A percentile compares a stretch with the other conserved stretches of the same genome.
Conservation (phyloP, 2,113 vertebrate genomes). For the Nipponia nippon region DNA sequence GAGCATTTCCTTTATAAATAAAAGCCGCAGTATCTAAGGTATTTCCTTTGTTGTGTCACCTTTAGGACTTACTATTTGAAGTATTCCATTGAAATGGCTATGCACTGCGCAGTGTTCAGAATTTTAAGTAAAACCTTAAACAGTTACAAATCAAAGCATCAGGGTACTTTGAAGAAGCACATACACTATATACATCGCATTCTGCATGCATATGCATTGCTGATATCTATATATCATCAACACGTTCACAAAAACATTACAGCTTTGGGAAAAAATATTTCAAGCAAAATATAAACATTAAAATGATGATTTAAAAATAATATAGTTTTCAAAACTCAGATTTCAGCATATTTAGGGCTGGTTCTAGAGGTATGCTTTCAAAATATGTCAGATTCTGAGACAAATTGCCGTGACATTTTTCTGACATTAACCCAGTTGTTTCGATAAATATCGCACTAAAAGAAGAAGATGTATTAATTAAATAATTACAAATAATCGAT, state of each 20-base stretch:
- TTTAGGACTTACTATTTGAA: conserved; percentile 71
- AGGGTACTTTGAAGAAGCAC: conserved; percentile 52
- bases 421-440: not conserved
- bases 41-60: conserved; percentile 65
- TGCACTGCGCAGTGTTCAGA: conserved; percentile 43
- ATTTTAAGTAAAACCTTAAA: conserved; percentile 72
- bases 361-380: not conserved
- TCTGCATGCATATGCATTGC: conserved; percentile 34
- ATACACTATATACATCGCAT: not conserved
- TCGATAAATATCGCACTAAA: not conserved
- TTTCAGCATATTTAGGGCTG: not conserved
- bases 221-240: conserved; percentile 7
- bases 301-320: not conserved
- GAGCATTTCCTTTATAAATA: conserved; percentile 61
- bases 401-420: not conserved
- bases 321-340: not conserved
- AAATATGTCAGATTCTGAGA: not conserved
- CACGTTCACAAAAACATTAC: not conserved
- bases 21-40: conserved; percentile 48
- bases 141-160: conserved; percentile 62
- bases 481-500: not conserved
- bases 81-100: conserved; percentile 63
- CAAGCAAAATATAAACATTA: not conserved
- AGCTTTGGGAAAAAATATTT: conserved; percentile 23
- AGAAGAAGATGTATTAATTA: not conserved